Evolutionary conservation across 2,113 vertebrate genomes (phyloP).

Genomic region (Chitala chitala): DNA sequence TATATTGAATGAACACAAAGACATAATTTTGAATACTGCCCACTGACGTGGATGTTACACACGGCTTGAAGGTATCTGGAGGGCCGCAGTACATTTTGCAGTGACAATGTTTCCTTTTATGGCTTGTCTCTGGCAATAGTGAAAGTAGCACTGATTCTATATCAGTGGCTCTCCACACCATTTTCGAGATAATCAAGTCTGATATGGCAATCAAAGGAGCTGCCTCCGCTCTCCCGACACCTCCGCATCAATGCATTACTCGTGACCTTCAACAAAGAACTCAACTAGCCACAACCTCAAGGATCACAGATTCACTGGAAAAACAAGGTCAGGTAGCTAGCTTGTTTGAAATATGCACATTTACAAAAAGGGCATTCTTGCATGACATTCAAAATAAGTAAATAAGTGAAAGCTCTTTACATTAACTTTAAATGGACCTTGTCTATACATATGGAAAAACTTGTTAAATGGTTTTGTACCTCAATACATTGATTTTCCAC

Average conservation of each 20-base stretch:
- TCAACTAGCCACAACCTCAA: background rate
- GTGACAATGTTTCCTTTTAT: background rate
- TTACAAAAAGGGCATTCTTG: background rate
- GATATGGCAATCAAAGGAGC: background rate
- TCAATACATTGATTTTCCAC: background rate
- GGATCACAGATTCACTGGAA: background rate
- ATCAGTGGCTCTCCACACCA: background rate
- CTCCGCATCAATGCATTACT: background rate
- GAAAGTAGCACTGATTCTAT: background rate
- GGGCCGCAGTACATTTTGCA: background rate
- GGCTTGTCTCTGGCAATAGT: background rate
- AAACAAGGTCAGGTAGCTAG: background rate
- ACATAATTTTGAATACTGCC: background rate
- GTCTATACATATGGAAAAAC: background rate
- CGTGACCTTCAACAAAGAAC: background rate
- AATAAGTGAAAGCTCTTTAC: background rate
- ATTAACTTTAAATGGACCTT: background rate
- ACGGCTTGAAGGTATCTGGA: background rate
- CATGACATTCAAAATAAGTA: background rate
- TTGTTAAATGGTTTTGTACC: background rate
- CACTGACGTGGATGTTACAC: background rate
- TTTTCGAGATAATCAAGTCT: background rate
- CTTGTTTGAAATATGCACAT: background rate
- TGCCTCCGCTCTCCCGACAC: background rate
- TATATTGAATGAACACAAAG: background rate